Evolutionary conservation across 1,140 invertebrate genomes (phyloP), one percentile per base, ranked within the genome.

Genomic region (Tetraneura akinire): DNA sequence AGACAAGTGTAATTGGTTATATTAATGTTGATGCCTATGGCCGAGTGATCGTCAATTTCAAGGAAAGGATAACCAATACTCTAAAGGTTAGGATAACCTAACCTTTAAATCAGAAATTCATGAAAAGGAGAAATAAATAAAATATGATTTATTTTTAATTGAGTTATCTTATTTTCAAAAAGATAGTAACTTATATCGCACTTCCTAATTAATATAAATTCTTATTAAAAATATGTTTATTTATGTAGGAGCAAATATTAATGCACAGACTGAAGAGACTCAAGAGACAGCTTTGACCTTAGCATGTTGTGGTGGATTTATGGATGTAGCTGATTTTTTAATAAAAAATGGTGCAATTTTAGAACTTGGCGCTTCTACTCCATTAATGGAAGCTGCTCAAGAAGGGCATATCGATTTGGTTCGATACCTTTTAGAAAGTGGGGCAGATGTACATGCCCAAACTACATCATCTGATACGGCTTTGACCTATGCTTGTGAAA

Each of bases 241-340:
- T 45, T 23, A 82, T 83, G 47, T 70, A 92, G 93, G 95, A 82
- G 97, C 97, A 32, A 94, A 97, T 83, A 97, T 99, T 82, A 99
- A 99, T 88, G 95, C 96, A 55, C 96, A 97, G 86, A 99, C 97
- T 9, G 97, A 99, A 86, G 96, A 98, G 86, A 98, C 97, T 1
- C 96, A 98, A 85, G 97, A 99, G 87, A 99, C 97, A 3, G 97
- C 97, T 1, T 87, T 99, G 21, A 98, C 97, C 0, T 87, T 99
- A 80, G 97, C 97, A 0, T 98, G 96, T 86, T 98, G 97, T 87
- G 96, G 96, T 29, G 97, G 97, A 49, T 99, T 97, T 85, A 89
- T 96, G 16, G 97, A 98, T 85, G 96, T 99, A n/a, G 96, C 96
- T 0, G 96, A 98, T 84, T 96, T 97, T 85, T 89, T 99, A 29